Evolutionary conservation across 1,140 invertebrate species (phyloP), one percentile per base, ranked within the genome.

Genomic region (Papilio xuthus): DNA sequence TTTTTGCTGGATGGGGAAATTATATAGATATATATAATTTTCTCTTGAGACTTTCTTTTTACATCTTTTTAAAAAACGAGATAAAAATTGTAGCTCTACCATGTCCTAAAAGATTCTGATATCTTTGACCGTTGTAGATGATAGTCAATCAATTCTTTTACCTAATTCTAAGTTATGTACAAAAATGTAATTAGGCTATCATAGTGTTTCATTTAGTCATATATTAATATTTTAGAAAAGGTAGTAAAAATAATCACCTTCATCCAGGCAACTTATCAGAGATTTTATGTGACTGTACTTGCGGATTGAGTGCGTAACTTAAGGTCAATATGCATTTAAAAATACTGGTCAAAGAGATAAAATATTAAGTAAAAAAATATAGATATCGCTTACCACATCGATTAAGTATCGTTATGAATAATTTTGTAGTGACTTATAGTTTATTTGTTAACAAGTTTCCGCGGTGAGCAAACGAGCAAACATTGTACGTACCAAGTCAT

Each of bases 401-500:
- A 63, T 63, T 26, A 63, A 63, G 28, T 3, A 28, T 63, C 28
- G 8, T 28, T 67, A 67, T 67, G 60, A 67, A 28, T 67, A 67
- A 67, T 67, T 67, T 28, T 32, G 10, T 63, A 28, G 20, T 67
- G 60, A 67, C 26, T 67, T 67, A 28, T 50, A 13, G 10, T 47
- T 26, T 26, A 13, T 60, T 60, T 28, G 26, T 6, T 18, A 0
- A 18, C 26, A 67, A 67, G 26, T 60, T 26, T 26, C 60, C 60
- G 12, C 60, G 60, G 60, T 67, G 60, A 67, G 23, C 60, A 67
- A 23, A 60, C 23, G 56, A 60, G 23, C 20, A 60, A 28, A 67
- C 60, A 67, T 28, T 63, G 18, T 53, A n/a, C 18, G 20, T 63
- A 41, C 56, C 32, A 63, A 76, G 53, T 76, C 74, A 76, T 76